Evolutionary conservation across 2,888 invertebrate species (phyloP).

Genomic region (Bombyx huttoni): DNA sequence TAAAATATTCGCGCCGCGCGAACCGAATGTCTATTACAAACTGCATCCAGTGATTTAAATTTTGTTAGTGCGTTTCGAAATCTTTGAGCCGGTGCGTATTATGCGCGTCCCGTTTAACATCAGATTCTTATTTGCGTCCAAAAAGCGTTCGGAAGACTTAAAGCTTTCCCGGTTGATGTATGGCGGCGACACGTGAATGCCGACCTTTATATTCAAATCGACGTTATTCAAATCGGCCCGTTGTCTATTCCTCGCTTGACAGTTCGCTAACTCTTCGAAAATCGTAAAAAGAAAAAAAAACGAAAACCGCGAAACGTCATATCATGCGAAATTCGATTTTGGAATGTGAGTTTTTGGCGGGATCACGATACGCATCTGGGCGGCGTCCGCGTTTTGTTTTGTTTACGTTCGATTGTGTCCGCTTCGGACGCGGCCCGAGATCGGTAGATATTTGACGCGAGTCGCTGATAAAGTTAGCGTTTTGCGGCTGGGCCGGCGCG

Average conservation of each 20-base stretch:
- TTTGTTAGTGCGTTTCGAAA: slow-evolving; percentile 20
- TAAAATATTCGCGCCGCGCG: slow-evolving; percentile 39
- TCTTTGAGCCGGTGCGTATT: slow-evolving; percentile 35
- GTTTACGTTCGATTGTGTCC: slow-evolving; percentile 59
- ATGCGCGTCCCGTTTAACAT: slow-evolving; percentile 51
- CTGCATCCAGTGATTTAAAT: slow-evolving; percentile 30
- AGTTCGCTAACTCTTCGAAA: slow-evolving; percentile 54
- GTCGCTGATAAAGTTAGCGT: slow-evolving; percentile 67
- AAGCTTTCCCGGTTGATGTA: slow-evolving; percentile 62
- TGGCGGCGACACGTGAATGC: slow-evolving; percentile 59
- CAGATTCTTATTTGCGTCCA: slow-evolving; percentile 68
- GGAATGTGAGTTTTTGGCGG: slow-evolving; percentile 53
- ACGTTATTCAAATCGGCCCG: slow-evolving; percentile 59
- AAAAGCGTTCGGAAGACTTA: slow-evolving; percentile 68
- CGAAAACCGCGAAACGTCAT: slow-evolving; percentile 59
- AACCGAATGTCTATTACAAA: slow-evolving; percentile 30
- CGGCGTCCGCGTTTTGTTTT: slow-evolving; percentile 48
- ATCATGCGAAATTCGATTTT: slow-evolving; percentile 40
- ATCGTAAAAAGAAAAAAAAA: slow-evolving; percentile 47
- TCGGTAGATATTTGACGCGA: slow-evolving; percentile 64
- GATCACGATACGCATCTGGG: slow-evolving; percentile 62
- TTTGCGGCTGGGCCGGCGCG: slow-evolving; percentile 51
- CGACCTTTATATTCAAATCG: slow-evolving; percentile 71
- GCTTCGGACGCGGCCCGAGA: slow-evolving; percentile 55
- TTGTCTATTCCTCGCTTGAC: slow-evolving; percentile 65